Evolutionary conservation across 2,888 invertebrate species (phyloP), one percentile per base, ranked within the genome.

Genomic region (Parasteatoda lunata): DNA sequence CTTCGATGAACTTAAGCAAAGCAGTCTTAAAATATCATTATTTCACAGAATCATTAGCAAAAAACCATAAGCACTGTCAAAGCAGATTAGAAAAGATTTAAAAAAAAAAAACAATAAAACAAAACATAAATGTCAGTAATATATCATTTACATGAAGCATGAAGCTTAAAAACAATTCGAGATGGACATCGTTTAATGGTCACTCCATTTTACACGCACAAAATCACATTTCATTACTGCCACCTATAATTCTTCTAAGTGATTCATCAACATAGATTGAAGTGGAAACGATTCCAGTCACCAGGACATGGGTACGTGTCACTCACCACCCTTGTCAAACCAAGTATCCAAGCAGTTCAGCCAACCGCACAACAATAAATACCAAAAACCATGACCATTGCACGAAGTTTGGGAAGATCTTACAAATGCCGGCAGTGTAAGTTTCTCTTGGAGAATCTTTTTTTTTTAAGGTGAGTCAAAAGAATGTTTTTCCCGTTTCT

Each of bases 201-300:
- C 68, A 30, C 30, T 9, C 11, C 64, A 54, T 79, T 79, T 79
- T 79, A 64, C 79, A 79, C 64, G 79, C 79, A 47, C 49, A 59
- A 65, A 64, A 49, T 48, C 64, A 48, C 15, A n/a, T 59, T 51
- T 71, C 64, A 64, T 71, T 71, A 79, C 71, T 71, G 71, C 64
- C 59, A 13, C 70, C 71, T 71, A 71, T 64, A 70, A 79, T 79
- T 30, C 30, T 30, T 71, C 71, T 64, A 79, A 79, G 49, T 70
- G 79, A 79, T 71, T 64, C 78, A 69, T 59, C 70, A n/a, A 78
- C 59, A 59, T 9, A 30, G 59, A 68, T 77, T 69, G 69, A 49
- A 70, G 45, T 79, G 71, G 47, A 79, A 79, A 64, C 70, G 79
- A 64, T 71, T 49, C 70, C 59, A 6, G 30, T 30, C 30, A 30